These are phyloP conservation scores for Stegastes partitus DNA, from an alignment of 2,113 vertebrate species.

Conservation along the genomic window DNA sequence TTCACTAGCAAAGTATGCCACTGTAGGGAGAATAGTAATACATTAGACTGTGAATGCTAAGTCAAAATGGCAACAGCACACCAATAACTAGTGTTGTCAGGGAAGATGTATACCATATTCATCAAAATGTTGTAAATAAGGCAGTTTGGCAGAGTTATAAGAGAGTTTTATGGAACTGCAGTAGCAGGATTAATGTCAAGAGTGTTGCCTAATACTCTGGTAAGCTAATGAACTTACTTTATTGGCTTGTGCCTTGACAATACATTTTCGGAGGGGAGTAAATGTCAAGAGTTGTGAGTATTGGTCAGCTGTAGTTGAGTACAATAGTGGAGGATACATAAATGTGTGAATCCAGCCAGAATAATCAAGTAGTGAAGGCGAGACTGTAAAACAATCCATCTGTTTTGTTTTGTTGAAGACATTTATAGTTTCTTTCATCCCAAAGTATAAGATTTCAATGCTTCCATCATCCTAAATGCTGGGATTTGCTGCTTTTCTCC, in stretches of 20 bases:
- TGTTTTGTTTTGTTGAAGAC: not conserved
- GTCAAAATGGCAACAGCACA: slow-evolving; percentile 14
- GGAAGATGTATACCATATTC: not conserved
- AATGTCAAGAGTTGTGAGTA: not conserved
- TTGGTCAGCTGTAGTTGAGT: not conserved
- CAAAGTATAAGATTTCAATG: not conserved
- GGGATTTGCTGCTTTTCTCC: not conserved
- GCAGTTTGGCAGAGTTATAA: not conserved
- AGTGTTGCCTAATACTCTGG: not conserved
- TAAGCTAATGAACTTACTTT: slow-evolving; percentile 13
- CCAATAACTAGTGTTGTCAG: not conserved
- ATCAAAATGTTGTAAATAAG: not conserved
- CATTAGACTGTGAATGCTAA: slow-evolving; percentile 1
- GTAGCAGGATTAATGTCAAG: not conserved
- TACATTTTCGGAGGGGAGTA: not conserved
- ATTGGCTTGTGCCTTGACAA: not conserved
- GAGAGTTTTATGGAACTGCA: not conserved
- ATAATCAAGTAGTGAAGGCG: not conserved
- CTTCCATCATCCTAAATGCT: not conserved
- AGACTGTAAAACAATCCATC: not conserved
- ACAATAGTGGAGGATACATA: not conserved
- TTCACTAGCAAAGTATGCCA: slow-evolving; percentile 31
- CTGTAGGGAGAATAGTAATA: slow-evolving; percentile 17
- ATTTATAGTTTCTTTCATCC: not conserved
- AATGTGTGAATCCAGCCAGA: not conserved